Percentiles rank a stretch among this genome's conserved stretches.
Evolutionary conservation across 2,797 vertebrate genomes (phyloP).

Genomic region (Chanos chanos): DNA sequence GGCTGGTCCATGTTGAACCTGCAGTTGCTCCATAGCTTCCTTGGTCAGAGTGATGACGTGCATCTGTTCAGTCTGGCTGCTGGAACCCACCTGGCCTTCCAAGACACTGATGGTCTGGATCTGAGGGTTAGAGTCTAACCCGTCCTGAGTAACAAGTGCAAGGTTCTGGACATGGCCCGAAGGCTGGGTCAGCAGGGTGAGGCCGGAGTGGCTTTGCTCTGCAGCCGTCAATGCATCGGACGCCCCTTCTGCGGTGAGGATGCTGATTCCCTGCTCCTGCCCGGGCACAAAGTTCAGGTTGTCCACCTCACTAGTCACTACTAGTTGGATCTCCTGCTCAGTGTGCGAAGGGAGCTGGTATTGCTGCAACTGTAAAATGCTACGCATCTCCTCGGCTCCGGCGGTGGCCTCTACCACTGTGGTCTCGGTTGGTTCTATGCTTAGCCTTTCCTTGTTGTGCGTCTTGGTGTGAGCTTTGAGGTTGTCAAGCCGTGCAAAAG

Average conservation of each 20-base stretch:
- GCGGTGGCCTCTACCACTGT: conserved; percentile 22
- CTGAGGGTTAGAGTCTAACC: conserved; percentile 62
- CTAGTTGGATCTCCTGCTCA: conserved; percentile 88
- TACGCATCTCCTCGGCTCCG: conserved; percentile 70
- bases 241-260: conserved; percentile 69
- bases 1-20: conserved; percentile 72
- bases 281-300: conserved; percentile 80
- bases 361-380: conserved; percentile 83
- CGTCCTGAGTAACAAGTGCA: conserved; percentile 76
- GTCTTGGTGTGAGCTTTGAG: conserved; percentile 89
- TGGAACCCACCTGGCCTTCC: conserved; percentile 67
- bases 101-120: conserved; percentile 77
- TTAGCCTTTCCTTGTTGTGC: conserved; percentile 82
- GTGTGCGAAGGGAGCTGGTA: conserved; percentile 77
- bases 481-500: conserved; percentile 92
- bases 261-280: conserved; percentile 80
- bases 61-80: conserved; percentile 77
- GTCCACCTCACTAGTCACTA: conserved; percentile 82
- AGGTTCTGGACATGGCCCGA: conserved; percentile 77
- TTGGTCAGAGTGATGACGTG: conserved; percentile 91
- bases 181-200: conserved; percentile 80
- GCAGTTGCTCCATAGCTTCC: conserved; percentile 87
- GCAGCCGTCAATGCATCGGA: conserved; percentile 53
- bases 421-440: conserved; percentile 2
- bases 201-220: conserved; percentile 62